phyloP scores from a whole-genome alignment of 1,140 invertebrate species.

The Dendrolimus kikuchii region DNA sequence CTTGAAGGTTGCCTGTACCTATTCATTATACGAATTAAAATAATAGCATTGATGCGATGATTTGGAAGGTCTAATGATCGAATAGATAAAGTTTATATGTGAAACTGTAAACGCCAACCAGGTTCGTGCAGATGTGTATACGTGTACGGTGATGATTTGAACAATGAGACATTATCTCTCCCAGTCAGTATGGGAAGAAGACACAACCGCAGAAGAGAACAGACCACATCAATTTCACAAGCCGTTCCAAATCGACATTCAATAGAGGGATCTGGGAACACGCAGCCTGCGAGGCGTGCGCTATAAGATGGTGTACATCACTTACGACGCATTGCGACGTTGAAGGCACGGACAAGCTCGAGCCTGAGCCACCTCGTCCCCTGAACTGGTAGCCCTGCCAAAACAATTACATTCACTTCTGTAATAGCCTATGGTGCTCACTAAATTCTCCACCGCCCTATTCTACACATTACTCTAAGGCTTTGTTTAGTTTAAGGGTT shows the following conservation, averaged over 20 bases:
- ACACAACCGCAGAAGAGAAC: constrained; percentile 46
- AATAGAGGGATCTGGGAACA: constrained; percentile 40
- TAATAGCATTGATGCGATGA: constrained; percentile 43
- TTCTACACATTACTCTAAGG: too few relatives aligned
- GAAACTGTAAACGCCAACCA: constrained; percentile 38
- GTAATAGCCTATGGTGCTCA: neutral
- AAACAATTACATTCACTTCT: constrained; percentile 54
- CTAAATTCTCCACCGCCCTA: neutral
- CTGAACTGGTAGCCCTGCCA: constrained; percentile 61
- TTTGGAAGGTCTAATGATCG: constrained; percentile 46
- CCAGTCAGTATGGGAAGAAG: constrained; percentile 54
- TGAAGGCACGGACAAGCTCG: constrained; percentile 83
- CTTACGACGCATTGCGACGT: constrained; percentile 76
- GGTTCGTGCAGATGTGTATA: constrained; percentile 55
- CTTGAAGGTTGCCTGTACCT: constrained; percentile 29
- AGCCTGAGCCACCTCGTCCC: constrained; percentile 77
- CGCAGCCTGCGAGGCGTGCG: constrained; percentile 37
- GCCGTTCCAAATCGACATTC: constrained; percentile 51
- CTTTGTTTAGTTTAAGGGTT: too few relatives aligned
- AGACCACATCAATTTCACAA: constrained; percentile 51
- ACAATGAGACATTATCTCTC: constrained; percentile 48
- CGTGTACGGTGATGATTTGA: constrained; percentile 44
- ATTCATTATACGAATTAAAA: constrained; percentile 28
- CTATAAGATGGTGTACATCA: constrained; percentile 36
- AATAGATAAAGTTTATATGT: constrained; percentile 33